Base-by-base conservation (phyloP, 2,113 vertebrate species). In the Thunnus thynnus region DNA sequence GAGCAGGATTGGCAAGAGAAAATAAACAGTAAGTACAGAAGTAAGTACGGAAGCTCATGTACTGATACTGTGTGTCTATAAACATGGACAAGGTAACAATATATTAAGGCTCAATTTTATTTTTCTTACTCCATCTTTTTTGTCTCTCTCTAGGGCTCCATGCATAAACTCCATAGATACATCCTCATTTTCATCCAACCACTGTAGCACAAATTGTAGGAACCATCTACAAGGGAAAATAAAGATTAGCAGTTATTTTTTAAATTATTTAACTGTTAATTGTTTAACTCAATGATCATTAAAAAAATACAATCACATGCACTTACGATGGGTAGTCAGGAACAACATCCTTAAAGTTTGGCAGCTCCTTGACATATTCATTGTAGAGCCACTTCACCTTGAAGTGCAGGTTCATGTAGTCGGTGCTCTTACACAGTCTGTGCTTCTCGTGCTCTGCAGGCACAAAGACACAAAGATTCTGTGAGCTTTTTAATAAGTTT, bases 351-450 rank as follows among this genome's bases (percentile, higher is more conserved):
- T 96, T 97, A 82, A 97, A 94, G 90, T 91, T 95, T 11, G 97
- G 96, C 85, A 99, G 96, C 82, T 98, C 97, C 80, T 91, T 95
- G 25, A 99, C 95, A 0, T 99, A 99, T 82, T 99, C 98, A 1
- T 99, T 99, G 94, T 96, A 95, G 13, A 99, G 96, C 98, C 98
- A 99, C 90, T 99, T 99, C 85, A 99, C 98, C 91, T 99, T 99
- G 93, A 99, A 99, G 92, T 99, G 98, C 80, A 99, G 94, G 90
- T 99, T 99, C 98, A 99, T 99, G 94, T 99, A 99, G 95, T 99
- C 98, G 0, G 98, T 98, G n/a, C 98, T 99, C 91, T 97, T 98
- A 91, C 98, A 99, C 74, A 97, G 95, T 1, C 95, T 89, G 85
- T 97, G 96, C 84, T 98, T 99, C 91, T 99, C 98, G 4, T 99